Evolutionary conservation across 2,888 invertebrate genomes (phyloP), one percentile per base, ranked within the genome.

Genomic region (Prenolepis imparis): DNA sequence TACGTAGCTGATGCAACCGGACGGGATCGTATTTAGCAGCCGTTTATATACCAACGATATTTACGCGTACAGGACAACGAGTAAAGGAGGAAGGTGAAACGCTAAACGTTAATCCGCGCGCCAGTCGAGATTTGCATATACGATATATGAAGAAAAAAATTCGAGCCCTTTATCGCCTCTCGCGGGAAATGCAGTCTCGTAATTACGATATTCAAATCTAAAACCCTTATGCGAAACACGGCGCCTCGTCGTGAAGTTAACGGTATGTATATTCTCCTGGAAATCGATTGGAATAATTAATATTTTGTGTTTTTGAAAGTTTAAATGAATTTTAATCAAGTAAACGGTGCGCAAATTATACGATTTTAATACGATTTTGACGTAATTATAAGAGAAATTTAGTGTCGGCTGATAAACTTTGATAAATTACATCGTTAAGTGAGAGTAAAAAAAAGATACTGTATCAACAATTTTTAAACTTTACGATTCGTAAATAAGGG

Each of bases 1-100:
- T 73, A 80, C 82, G 77, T 70, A 57, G 64, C 63, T 84, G 77
- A 86, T 73, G 64, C 64, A 66, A 63, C 61, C 64, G 66, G 63
- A 48, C 72, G 66, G 57, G 39, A n/a, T 74, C 52, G 28, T 81
- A 81, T 81, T 63, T 52, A 15, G 28, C 12, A 41, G 59, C 24
- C 72, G 36, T 78, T 72, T 24, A 59, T 72, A 78, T 59, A n/a
- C n/a, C 59, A 72, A 48, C 78, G 72, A 78, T 72, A 78, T 59
- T n/a, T n/a, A n/a, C n/a, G 18, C 11, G 39, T 18, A 18, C 3
- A 5, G 28, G 2, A 36, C 28, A 55, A 28, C 3, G 28, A 28
- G 28, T 28, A 28, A 57, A 18, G 57, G 21, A n/a, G 36, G 18
- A 12, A 24, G 78, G 44, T 24, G 72, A 72, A 36, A 36, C 36